Base-by-base conservation (phyloP, 2,888 invertebrate genomes). In the Protonemura montana region DNA sequence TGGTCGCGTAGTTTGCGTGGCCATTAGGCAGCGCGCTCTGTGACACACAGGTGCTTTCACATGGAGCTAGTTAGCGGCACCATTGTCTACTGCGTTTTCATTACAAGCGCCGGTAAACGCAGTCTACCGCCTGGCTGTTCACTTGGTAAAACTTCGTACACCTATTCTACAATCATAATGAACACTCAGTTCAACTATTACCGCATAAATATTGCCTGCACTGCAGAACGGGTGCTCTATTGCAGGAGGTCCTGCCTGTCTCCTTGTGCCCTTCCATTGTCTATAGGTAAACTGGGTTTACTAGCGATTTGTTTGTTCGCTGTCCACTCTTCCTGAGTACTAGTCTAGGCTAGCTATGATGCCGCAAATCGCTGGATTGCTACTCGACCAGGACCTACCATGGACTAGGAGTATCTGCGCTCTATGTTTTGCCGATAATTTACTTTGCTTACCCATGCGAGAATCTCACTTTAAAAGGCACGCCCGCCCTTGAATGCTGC, bases 381-480 rank as follows among this genome's bases (percentile, higher is more conserved):
- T 35, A 35, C 35, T n/a, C n/a, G n/a, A n/a, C 35, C 3, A 35
- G 35, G 3, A 35, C 10, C 10, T 35, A 35, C 3, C 35, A 35
- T 10, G 10, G 28, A 78, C 6, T 10, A 1, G 7, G 16, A 5
- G 2, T 78, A 7, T 78, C 28, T 78, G 26, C 28, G 21, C n/a
- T 76, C 26, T 21, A 7, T 78, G 26, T 28, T 26, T 78, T 10
- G 28, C 78, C 25, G 30, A 83, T 83, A 83, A 83, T 83, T 83
- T 42, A 83, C 35, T 30, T 83, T 42, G 82, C 30, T 41, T 42
- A 83, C 35, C 41, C 82, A 83, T 83, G 82, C 82, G 82, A 83
- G 41, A 83, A 26, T 35, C 82, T 25, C 26, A 41, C 82, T 28
- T 28, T 3, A n/a, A 27, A 13, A 16, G 82, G 6, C 82, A 83